phyloP scores from a whole-genome alignment of 2,113 vertebrate genomes.

The Anolis sagrei region DNA sequence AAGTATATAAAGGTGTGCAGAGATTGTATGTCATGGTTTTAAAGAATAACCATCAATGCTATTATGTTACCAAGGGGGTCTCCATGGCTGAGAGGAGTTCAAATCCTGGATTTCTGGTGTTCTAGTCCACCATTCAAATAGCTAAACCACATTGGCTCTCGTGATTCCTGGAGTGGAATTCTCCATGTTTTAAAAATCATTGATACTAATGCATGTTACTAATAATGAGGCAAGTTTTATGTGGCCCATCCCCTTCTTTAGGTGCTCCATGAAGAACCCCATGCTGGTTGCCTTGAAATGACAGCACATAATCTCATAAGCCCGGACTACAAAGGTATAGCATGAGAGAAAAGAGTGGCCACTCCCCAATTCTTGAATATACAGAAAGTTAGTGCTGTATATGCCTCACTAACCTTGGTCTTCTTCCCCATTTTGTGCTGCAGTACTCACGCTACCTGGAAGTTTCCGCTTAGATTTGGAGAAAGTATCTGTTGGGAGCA shows the following conservation, averaged over 20 bases:
- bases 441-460: slow-evolving; percentile 38
- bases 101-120: too few relatives aligned
- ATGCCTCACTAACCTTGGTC: neutral
- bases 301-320: neutral
- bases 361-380: neutral
- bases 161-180: too few relatives aligned
- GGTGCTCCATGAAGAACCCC: neutral
- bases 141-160: too few relatives aligned
- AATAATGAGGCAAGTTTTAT: neutral
- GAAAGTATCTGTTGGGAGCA: slow-evolving; percentile 13
- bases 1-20: neutral
- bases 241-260: neutral
- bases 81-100: too few relatives aligned
- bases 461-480: slow-evolving; percentile 46
- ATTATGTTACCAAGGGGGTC: too few relatives aligned
- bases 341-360: neutral
- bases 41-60: too few relatives aligned
- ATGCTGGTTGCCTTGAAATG: neutral
- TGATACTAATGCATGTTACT: too few relatives aligned
- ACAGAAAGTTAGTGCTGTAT: accelerated
- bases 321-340: neutral
- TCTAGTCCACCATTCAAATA: too few relatives aligned
- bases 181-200: neutral
- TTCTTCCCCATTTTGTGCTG: neutral
- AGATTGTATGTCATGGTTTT: too few relatives aligned